phyloP scores from a whole-genome alignment of 2,888 invertebrate species.

The Tenthredo distinguenda region DNA sequence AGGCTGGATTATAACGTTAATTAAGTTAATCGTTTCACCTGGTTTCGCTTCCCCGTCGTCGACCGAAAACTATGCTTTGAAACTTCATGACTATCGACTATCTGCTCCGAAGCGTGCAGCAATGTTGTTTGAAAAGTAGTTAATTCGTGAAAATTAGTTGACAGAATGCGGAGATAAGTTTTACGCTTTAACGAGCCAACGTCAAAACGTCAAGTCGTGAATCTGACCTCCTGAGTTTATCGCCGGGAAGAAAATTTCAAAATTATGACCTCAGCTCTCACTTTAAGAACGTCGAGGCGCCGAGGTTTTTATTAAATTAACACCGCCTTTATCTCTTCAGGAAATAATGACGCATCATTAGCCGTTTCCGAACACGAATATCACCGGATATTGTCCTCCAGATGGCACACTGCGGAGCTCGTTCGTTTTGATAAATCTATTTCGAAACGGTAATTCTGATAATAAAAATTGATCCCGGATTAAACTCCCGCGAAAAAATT shows the following conservation, averaged over 20 bases:
- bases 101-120: background rate
- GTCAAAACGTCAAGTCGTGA: background rate
- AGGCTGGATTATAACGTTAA: slow-evolving; percentile 39
- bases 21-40: slow-evolving; percentile 22
- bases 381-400: slow-evolving; percentile 8
- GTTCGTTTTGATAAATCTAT: slow-evolving; percentile 14
- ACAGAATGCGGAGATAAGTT: background rate
- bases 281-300: background rate
- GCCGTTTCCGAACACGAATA: background rate
- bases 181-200: background rate
- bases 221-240: background rate
- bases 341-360: slow-evolving; percentile 23
- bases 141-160: background rate
- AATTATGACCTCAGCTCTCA: background rate
- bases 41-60: background rate
- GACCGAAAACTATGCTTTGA: background rate
- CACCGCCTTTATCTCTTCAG: background rate
- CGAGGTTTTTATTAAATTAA: slow-evolving; percentile 25
- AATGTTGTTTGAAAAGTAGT: background rate
- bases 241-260: background rate
- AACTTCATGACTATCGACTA: background rate
- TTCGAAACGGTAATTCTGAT: background rate
- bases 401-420: background rate
- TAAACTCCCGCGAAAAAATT: background rate
- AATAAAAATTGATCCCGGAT: background rate